These are phyloP conservation scores for Platanista minor DNA, from an alignment of 2,113 vertebrate species.

Conservation along the genomic window DNA sequence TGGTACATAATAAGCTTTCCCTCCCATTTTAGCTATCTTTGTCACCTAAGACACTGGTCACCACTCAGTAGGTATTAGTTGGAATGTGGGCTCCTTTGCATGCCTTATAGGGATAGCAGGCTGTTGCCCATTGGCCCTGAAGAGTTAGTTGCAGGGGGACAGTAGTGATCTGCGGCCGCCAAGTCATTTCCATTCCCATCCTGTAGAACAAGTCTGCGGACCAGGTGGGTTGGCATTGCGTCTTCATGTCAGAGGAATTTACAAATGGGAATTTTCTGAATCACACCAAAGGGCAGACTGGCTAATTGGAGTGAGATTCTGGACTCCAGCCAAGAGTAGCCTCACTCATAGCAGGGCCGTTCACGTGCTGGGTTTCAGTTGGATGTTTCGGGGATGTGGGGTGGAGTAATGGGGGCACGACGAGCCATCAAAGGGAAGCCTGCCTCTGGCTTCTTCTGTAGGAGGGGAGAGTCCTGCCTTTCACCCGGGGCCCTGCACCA, in stretches of 20 bases:
- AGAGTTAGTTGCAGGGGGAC: not conserved
- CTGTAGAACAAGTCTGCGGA: not conserved
- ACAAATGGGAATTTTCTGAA: not conserved
- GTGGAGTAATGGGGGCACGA: not conserved
- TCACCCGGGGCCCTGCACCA: not conserved
- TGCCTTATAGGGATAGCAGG: not conserved
- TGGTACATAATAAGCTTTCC: not conserved
- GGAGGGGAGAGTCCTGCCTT: not conserved
- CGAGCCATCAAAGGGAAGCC: not conserved
- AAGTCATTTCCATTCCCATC: not conserved
- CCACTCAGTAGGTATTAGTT: not conserved
- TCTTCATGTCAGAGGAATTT: not conserved
- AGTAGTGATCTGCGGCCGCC: not conserved
- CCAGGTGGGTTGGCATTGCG: not conserved
- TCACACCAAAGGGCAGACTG: not conserved
- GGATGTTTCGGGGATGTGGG: not conserved
- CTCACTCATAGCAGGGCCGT: not conserved
- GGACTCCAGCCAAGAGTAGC: not conserved
- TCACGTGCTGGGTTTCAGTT: not conserved
- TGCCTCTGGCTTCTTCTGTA: not conserved
- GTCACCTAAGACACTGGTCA: not conserved
- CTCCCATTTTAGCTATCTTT: not conserved
- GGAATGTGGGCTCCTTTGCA: not conserved
- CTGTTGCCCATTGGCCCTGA: not conserved
- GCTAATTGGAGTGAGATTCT: not conserved